These are phyloP conservation scores for Alcedo quadribrachys DNA, from an alignment of 2,797 vertebrate species.

Conservation along the genomic window DNA sequence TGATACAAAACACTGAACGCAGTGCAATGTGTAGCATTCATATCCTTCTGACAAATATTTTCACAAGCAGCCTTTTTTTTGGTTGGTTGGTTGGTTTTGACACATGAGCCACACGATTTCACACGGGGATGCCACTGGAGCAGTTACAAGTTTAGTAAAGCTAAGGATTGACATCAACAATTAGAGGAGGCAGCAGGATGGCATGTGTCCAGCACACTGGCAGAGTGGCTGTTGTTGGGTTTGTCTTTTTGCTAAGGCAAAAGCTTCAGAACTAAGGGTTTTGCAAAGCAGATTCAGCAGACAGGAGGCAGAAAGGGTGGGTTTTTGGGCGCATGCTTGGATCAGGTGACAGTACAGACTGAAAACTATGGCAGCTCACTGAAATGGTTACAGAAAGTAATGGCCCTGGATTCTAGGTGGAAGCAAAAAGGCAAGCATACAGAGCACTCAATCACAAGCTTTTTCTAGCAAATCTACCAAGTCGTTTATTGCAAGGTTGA, in stretches of 20 bases:
- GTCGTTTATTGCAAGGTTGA: constrained; percentile 38
- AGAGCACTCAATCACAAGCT: constrained; percentile 76
- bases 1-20: constrained; percentile 76
- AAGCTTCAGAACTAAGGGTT: constrained; percentile 80
- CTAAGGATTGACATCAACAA: constrained; percentile 76
- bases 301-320: constrained; percentile 81
- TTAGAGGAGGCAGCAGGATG: constrained; percentile 72
- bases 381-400: constrained; percentile 88
- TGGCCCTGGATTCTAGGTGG: constrained; percentile 80
- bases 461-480: constrained; percentile 57
- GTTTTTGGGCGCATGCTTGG: constrained; percentile 85
- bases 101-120: constrained; percentile 82
- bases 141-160: constrained; percentile 77
- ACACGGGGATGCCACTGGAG: constrained; percentile 74
- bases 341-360: constrained; percentile 84
- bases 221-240: constrained; percentile 59
- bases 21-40: constrained; percentile 78
- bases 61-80: constrained; percentile 81
- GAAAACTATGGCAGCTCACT: constrained; percentile 97
- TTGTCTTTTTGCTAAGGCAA: constrained; percentile 74
- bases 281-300: constrained; percentile 84
- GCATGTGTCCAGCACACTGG: constrained; percentile 71
- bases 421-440: constrained; percentile 83
- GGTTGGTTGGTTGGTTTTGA: constrained; percentile 8
- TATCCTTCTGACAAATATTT: constrained; percentile 76